Evolutionary conservation across 2,113 vertebrate genomes (phyloP).

Genomic region (Stercorarius parasiticus): DNA sequence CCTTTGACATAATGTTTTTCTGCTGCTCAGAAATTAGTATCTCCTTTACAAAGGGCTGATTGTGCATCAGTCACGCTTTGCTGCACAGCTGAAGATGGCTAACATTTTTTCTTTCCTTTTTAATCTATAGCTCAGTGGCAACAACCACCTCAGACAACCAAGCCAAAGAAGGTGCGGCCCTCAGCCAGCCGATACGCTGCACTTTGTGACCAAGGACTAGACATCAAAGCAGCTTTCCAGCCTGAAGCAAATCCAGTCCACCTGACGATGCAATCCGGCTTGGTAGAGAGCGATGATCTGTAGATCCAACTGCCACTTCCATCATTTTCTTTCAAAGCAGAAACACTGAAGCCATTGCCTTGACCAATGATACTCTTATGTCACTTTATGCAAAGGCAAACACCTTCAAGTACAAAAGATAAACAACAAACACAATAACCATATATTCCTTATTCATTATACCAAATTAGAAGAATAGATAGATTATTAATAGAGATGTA

Average conservation of each 20-base stretch:
- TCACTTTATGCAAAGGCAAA: constrained; percentile 72
- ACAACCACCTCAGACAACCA: constrained; percentile 87
- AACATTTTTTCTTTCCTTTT: background rate
- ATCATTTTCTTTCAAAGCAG: constrained; percentile 41
- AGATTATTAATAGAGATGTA: constrained; percentile 69
- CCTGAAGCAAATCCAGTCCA: constrained; percentile 89
- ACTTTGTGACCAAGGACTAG: constrained; percentile 94
- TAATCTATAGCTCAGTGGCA: constrained; percentile 89
- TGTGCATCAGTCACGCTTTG: background rate
- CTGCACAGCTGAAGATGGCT: background rate
- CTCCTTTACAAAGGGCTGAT: background rate
- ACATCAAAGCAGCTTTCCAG: constrained; percentile 97
- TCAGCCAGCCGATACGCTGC: constrained; percentile 95
- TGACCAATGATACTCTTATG: constrained; percentile 70
- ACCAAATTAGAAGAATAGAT: constrained; percentile 72
- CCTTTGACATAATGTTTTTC: background rate
- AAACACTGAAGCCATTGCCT: constrained; percentile 70
- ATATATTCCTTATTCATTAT: constrained; percentile 73
- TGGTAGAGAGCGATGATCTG: constrained; percentile 98
- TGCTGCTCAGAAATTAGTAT: background rate
- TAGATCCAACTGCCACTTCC: constrained; percentile 60
- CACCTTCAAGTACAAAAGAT: constrained; percentile 72
- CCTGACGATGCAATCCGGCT: constrained; percentile 75
- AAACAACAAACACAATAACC: constrained; percentile 65
- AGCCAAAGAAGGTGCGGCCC: constrained; percentile 93